Evolutionary conservation across 1,140 invertebrate genomes (phyloP).

Genomic region (Cyrtorhinus lividipennis): DNA sequence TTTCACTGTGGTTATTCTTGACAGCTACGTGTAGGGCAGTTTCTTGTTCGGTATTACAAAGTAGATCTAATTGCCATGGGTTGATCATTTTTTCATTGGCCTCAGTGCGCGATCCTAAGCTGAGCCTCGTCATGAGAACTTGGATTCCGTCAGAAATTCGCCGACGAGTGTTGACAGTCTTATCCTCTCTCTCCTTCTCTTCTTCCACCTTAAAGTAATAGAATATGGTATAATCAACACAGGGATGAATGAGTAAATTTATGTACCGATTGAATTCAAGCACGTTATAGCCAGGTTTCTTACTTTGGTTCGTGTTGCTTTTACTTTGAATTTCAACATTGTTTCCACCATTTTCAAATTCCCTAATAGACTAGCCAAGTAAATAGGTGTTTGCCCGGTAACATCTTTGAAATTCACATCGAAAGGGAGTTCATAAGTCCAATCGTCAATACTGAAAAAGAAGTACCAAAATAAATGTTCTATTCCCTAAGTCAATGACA

Average conservation of each 20-base stretch:
- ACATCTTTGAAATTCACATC: conserved; percentile 82
- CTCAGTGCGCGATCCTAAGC: conserved; percentile 35
- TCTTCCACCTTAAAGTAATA: conserved; percentile 13
- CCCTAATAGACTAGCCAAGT: conserved; percentile 70
- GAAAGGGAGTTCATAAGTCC: conserved; percentile 74
- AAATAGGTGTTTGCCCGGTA: conserved; percentile 76
- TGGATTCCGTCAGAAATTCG: conserved; percentile 76
- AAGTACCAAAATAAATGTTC: too few species aligned
- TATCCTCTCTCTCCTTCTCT: conserved; percentile 22
- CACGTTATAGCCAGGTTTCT: neutral
- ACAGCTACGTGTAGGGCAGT: conserved; percentile 67
- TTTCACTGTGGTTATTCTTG: conserved; percentile 55
- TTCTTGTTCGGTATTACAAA: conserved; percentile 59
- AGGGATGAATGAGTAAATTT: too few species aligned
- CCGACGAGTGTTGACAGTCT: conserved; percentile 44
- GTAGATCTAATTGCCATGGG: conserved; percentile 57
- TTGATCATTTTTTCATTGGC: conserved; percentile 39
- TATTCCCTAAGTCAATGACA: too few species aligned
- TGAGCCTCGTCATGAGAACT: conserved; percentile 68
- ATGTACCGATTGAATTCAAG: neutral
- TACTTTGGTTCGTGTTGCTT: conserved; percentile 41
- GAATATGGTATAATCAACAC: neutral
- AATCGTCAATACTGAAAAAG: conserved; percentile 51
- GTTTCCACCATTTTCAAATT: conserved; percentile 66
- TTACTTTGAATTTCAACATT: conserved; percentile 57